These are phyloP conservation scores for Sceloporus tristichus DNA, from an alignment of 2,113 vertebrate genomes.

Conservation along the genomic window DNA sequence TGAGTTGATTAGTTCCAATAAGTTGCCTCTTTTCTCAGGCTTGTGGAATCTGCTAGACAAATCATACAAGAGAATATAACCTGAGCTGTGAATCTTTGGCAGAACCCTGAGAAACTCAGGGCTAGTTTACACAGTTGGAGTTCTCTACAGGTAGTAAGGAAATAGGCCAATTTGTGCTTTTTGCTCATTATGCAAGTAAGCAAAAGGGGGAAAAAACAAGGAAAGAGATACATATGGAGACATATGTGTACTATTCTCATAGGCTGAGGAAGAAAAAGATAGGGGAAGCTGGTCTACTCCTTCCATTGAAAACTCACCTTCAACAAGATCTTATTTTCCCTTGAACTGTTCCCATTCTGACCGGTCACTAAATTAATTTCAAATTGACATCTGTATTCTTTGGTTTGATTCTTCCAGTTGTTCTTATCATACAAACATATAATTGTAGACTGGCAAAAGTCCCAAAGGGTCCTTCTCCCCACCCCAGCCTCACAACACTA, in stretches of 20 bases:
- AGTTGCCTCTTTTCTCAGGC: not conserved
- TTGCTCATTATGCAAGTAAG: not conserved
- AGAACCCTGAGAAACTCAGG: not conserved
- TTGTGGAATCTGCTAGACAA: not conserved
- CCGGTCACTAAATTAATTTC: not conserved
- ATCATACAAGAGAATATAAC: not conserved
- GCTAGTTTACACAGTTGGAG: not conserved
- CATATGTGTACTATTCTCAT: not conserved
- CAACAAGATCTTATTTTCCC: not conserved
- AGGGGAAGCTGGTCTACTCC: not conserved
- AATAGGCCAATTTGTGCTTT: no score
- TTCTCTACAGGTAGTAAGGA: not conserved
- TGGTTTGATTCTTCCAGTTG: not conserved
- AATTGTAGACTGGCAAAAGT: not conserved
- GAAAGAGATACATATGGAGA: not conserved
- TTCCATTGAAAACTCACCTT: not conserved
- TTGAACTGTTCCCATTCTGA: not conserved
- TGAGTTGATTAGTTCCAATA: constrained; percentile 20
- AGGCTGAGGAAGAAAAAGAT: no score
- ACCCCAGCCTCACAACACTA: not conserved
- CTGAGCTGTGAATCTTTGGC: not conserved
- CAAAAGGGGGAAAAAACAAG: not conserved
- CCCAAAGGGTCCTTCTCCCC: not conserved
- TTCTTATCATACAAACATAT: not conserved
- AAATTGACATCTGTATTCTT: not conserved